Evolutionary conservation across 2,888 invertebrate species (phyloP), one percentile per base, ranked within the genome.

Genomic region (Bembecia ichneumoniformis): DNA sequence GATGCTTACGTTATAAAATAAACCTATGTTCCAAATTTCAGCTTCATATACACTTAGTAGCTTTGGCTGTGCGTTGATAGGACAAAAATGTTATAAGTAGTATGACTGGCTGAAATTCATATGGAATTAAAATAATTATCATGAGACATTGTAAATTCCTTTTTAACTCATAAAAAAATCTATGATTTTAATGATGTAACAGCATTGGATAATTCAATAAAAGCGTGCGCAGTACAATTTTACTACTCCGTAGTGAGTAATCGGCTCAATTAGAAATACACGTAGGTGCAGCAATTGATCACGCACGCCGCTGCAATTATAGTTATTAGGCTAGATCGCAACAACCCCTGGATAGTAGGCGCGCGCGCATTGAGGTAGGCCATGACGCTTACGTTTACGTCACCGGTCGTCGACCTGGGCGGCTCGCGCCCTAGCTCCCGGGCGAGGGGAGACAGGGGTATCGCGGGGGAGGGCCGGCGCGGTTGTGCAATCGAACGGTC

Each of bases 351-450:
- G 74, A 63, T 66, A 78, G 17, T 14, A 14, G 77, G 84, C 84
- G 81, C 82, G 80, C 74, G 80, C 87, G 83, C 82, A 86, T 88
- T 87, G 88, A 88, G 88, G 88, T 88, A 87, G 88, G 88, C 78
- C 84, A 82, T 88, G 89, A 88, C 89, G 89, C 75, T 72, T 71
- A 64, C 28, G 54, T 59, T 74, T 77, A 84, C 87, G 86, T 86
- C 84, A 86, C 66, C 67, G 83, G 82, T 78, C 86, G 78, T 71
- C 77, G 83, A 77, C 63, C 66, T 61, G 69, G 58, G 64, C 69
- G 66, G 67, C 71, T 70, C 73, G 68, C 71, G 77, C 74, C 76
- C 72, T 74, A 66, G 74, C 71, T 77, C 81, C 79, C 74, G 79
- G 78, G 77, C 69, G 49, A 50, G 65, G 65, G 66, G 52, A 9